These are phyloP conservation scores for Papilio aristodemus DNA, from an alignment of 1,140 invertebrate genomes.

Conservation along the genomic window DNA sequence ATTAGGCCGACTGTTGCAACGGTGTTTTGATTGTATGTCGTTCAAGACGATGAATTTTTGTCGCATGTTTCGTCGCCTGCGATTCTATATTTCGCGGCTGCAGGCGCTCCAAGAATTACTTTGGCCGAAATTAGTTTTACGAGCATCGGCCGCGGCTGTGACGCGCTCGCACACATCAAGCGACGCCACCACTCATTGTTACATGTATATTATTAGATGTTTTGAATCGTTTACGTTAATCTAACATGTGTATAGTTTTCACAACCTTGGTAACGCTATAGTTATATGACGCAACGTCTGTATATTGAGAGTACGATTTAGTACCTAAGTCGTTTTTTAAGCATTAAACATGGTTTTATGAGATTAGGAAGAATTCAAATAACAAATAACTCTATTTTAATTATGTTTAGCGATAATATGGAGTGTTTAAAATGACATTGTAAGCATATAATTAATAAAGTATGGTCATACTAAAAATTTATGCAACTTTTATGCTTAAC, in stretches of 20 bases:
- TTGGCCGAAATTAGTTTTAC: conserved; percentile 72
- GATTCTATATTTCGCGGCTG: conserved; percentile 42
- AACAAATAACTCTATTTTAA: neutral
- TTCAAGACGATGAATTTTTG: neutral
- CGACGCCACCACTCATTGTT: conserved; percentile 67
- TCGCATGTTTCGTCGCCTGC: neutral
- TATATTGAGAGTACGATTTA: neutral
- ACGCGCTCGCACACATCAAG: conserved; percentile 67
- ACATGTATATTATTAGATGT: conserved; percentile 75
- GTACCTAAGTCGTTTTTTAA: neutral
- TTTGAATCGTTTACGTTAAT: conserved; percentile 64
- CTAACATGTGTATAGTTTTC: conserved; percentile 59
- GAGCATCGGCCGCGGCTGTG: conserved; percentile 61
- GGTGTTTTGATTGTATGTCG: conserved; percentile 8
- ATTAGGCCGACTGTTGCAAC: conserved; percentile 17
- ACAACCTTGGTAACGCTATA: conserved; percentile 56
- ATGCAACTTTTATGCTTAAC: too few species aligned
- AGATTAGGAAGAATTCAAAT: too few species aligned
- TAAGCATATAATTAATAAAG: too few species aligned
- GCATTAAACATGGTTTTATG: too few species aligned
- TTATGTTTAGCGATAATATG: neutral
- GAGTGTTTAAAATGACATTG: too few species aligned
- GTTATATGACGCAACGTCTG: conserved; percentile 14
- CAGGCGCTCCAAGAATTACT: conserved; percentile 56
- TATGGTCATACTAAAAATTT: too few species aligned